A percentile compares a stretch with the other conserved stretches of the same genome.
phyloP scores from a whole-genome alignment of 2,888 invertebrate species.

The Leucophenga montana region DNA sequence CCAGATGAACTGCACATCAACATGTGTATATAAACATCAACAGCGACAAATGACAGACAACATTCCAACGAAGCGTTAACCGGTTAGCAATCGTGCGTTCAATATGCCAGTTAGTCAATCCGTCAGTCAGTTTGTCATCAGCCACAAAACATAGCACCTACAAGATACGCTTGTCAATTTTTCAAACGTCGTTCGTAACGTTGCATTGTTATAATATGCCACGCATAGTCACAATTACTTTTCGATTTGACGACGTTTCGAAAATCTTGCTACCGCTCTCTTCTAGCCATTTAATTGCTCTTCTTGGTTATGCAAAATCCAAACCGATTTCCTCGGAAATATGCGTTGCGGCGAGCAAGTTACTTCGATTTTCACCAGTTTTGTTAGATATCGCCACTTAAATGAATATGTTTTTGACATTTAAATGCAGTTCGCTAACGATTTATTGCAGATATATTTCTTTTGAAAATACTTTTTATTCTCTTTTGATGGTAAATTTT shows the following conservation, averaged over 20 bases:
- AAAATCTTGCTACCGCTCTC: too few species aligned
- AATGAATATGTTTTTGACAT: too few species aligned
- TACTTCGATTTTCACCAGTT: neutral
- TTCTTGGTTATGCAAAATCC: neutral
- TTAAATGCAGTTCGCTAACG: too few species aligned
- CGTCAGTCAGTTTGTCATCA: neutral
- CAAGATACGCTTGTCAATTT: neutral
- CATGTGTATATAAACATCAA: conserved; percentile 41
- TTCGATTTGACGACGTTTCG: neutral
- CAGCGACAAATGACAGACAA: conserved; percentile 20
- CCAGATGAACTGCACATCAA: conserved; percentile 36
- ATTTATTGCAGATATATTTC: too few species aligned
- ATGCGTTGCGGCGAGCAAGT: neutral
- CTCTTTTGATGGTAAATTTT: too few species aligned
- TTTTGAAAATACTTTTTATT: too few species aligned
- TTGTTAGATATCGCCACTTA: too few species aligned
- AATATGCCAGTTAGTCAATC: conserved; percentile 21
- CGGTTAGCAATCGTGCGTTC: conserved; percentile 34
- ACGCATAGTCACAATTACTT: too few species aligned
- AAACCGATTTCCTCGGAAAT: neutral
- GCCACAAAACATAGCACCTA: conserved; percentile 15
- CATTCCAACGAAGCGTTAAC: conserved; percentile 36
- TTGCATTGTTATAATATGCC: too few species aligned
- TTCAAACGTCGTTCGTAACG: conserved; percentile 39
- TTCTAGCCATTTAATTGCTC: too few species aligned